Base-by-base conservation (phyloP, 2,888 invertebrate genomes). In the Corbicula japonica region DNA sequence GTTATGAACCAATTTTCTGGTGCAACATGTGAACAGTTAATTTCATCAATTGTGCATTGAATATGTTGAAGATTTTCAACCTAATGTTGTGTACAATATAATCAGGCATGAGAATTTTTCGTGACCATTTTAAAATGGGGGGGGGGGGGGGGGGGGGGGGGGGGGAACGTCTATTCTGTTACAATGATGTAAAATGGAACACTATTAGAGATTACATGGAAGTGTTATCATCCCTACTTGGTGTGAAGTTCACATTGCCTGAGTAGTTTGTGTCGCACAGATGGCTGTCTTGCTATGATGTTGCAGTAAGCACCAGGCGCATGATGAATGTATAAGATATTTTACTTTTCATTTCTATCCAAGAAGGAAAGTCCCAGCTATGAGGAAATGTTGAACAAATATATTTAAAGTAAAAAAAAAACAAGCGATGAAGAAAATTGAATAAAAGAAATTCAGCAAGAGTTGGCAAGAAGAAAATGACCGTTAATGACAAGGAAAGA, bases 131-230 rank as follows among this genome's bases (percentile, higher is more conserved):
- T n/a, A n/a, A n/a, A n/a, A n/a, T n/a, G n/a, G n/a, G n/a, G n/a
- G n/a, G n/a, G n/a, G n/a, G n/a, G n/a, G n/a, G n/a, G n/a, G n/a
- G n/a, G n/a, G n/a, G n/a, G n/a, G n/a, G n/a, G n/a, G n/a, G n/a
- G n/a, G n/a, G n/a, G n/a, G n/a, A n/a, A n/a, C n/a, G n/a, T n/a
- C n/a, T n/a, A n/a, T n/a, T n/a, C n/a, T n/a, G n/a, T n/a, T n/a
- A n/a, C n/a, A 80, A 71, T 58, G 83, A 84, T 63, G 69, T 83
- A 4, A 81, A 83, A 32, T 83, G 77, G 80, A 77, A 71, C 26
- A 32, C 68, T 38, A 76, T 83, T 62, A 61, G 61, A 65, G 75
- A 80, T 23, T 8, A 30, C 35, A 34, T 76, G 5, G 32, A 50
- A 68, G 69, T 74, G 56, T 48, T 83, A 18, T 76, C 76, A 66